Evolutionary conservation across 2,113 vertebrate species (phyloP).

Genomic region (Naja naja): DNA sequence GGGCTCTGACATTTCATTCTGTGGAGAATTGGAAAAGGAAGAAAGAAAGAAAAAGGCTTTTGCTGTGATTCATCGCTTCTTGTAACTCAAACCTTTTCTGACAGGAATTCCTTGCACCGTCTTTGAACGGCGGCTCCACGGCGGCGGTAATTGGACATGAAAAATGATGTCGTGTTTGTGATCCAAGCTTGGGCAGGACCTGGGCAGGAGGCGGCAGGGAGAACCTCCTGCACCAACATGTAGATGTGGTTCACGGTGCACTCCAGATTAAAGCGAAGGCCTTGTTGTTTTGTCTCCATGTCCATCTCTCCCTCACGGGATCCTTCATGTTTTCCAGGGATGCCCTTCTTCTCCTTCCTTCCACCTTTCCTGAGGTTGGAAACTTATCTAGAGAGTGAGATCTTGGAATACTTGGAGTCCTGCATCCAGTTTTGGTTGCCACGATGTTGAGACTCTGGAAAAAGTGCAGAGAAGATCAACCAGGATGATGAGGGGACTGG

Average conservation of each 20-base stretch:
- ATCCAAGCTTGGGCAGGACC: constrained; percentile 24
- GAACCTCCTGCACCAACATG: constrained; percentile 3
- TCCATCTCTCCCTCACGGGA: not conserved
- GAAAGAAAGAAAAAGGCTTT: constrained; percentile 52
- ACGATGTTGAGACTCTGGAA: too few relatives aligned
- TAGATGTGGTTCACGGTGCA: not conserved
- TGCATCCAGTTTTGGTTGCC: too few relatives aligned
- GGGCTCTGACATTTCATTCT: constrained; percentile 71
- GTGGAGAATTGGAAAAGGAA: constrained; percentile 56
- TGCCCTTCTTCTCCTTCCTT: not conserved
- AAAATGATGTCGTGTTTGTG: constrained; percentile 61
- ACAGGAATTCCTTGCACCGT: constrained; percentile 62
- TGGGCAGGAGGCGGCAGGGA: constrained; percentile 6
- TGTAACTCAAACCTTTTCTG: constrained; percentile 69
- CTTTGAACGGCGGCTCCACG: constrained; percentile 61
- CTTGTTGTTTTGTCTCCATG: not conserved
- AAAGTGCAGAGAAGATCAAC: too few relatives aligned
- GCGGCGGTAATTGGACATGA: constrained; percentile 67
- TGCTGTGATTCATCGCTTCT: constrained; percentile 69
- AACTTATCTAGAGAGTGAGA: too few relatives aligned
- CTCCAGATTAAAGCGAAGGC: not conserved
- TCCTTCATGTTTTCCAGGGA: too few relatives aligned
- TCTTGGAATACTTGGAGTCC: too few relatives aligned
- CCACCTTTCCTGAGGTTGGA: not conserved
- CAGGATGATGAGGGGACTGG: too few relatives aligned